Evolutionary conservation across 2,888 invertebrate genomes (phyloP).

Genomic region (Piscicola geometra): DNA sequence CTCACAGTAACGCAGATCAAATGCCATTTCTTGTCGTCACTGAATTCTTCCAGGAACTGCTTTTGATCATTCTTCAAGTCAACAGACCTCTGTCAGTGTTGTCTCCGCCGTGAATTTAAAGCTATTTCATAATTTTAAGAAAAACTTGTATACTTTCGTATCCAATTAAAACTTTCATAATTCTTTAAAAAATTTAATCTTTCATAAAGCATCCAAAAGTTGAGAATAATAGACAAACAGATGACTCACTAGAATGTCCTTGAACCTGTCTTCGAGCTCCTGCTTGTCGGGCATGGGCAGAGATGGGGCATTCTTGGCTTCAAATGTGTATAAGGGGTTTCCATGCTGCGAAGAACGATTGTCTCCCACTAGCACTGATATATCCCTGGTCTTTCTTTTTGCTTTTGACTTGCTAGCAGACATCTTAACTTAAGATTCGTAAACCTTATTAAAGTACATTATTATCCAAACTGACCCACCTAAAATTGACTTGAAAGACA

Average conservation of each 20-base stretch:
- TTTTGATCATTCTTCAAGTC: slow-evolving; percentile 29
- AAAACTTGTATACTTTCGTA: too few species aligned
- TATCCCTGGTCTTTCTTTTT: not conserved
- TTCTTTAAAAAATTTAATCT: too few species aligned
- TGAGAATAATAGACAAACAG: too few species aligned
- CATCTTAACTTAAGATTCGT: not conserved
- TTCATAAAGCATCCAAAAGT: too few species aligned
- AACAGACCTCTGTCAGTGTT: slow-evolving; percentile 16
- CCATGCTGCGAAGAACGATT: not conserved
- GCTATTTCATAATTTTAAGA: too few species aligned
- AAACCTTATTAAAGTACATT: too few species aligned
- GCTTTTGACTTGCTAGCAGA: slow-evolving; percentile 1
- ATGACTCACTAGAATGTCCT: slow-evolving; percentile 31
- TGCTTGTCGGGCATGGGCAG: slow-evolving; percentile 30
- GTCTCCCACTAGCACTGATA: not conserved
- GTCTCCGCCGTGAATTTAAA: too few species aligned
- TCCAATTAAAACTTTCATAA: too few species aligned
- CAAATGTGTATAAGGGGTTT: not conserved
- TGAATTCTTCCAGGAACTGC: slow-evolving; percentile 28
- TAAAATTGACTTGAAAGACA: not conserved
- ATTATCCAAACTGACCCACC: not conserved
- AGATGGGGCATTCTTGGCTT: not conserved
- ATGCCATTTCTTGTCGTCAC: slow-evolving; percentile 36
- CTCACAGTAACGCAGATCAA: slow-evolving; percentile 30
- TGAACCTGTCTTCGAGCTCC: slow-evolving; percentile 27